A percentile compares a stretch with the other conserved stretches of the same genome.
Evolutionary conservation across 1,140 invertebrate genomes (phyloP).

Genomic region (Pseudomyrmex cubaensis): DNA sequence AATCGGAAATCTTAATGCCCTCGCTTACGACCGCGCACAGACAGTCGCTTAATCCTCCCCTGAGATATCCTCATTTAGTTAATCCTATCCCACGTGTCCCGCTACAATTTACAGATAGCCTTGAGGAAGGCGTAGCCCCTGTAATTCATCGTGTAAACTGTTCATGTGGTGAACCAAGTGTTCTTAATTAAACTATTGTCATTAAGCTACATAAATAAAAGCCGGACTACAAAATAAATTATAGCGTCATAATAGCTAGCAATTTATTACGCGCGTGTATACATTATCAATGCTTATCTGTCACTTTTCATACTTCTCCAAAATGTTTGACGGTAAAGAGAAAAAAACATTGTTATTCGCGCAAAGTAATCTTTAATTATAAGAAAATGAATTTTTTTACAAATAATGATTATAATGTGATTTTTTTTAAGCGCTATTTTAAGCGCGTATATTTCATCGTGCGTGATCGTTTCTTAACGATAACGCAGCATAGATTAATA

Average conservation of each 20-base stretch:
- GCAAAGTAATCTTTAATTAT: too few species aligned
- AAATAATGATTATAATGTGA: too few species aligned
- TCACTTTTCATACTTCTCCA: background rate
- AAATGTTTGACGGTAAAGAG: background rate
- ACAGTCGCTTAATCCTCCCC: conserved; percentile 76
- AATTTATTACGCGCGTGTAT: background rate
- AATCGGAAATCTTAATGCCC: conserved; percentile 75
- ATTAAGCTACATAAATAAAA: conserved; percentile 21
- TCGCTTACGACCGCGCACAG: conserved; percentile 72
- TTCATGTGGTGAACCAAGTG: conserved; percentile 24
- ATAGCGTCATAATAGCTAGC: background rate
- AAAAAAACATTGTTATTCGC: too few species aligned
- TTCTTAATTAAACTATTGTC: conserved; percentile 45
- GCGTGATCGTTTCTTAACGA: background rate
- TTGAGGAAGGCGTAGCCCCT: conserved; percentile 39
- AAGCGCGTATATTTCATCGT: too few species aligned
- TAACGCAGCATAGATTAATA: conserved; percentile 30
- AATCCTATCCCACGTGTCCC: conserved; percentile 63
- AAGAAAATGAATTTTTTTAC: too few species aligned
- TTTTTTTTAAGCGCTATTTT: too few species aligned
- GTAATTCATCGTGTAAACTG: conserved; percentile 48
- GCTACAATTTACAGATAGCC: conserved; percentile 58
- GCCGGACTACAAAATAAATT: background rate
- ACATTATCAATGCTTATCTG: background rate
- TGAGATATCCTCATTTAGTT: conserved; percentile 76